Conservation (phyloP, 2,888 invertebrate species). For the Panopea generosa region DNA sequence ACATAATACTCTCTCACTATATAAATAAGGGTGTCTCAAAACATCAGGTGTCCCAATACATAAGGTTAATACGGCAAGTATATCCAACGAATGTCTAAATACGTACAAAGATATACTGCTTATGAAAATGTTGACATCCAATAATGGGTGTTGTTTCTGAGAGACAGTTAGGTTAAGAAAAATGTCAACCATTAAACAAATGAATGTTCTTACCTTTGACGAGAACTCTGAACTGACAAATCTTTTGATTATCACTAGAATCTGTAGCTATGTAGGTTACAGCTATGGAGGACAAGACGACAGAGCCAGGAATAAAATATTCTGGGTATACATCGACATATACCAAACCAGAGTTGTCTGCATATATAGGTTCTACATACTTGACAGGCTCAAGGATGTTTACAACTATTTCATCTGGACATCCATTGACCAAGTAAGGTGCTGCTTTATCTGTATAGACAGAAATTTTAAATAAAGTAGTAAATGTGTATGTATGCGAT, state of each 20-base stretch:
- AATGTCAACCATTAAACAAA: no score
- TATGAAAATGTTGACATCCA: no score
- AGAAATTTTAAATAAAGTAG: no score
- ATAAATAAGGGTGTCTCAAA: no score
- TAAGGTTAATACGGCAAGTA: no score
- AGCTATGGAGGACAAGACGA: neutral
- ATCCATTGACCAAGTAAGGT: constrained; percentile 26
- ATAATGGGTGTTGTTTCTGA: no score
- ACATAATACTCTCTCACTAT: no score
- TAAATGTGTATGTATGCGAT: no score
- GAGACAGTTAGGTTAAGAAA: no score
- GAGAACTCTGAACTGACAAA: constrained; percentile 59
- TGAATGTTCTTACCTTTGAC: constrained; percentile 65
- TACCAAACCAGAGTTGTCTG: constrained; percentile 47
- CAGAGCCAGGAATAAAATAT: constrained; percentile 42
- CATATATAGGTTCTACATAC: constrained; percentile 25
- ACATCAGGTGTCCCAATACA: no score
- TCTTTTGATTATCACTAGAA: constrained; percentile 39
- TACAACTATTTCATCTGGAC: constrained; percentile 31
- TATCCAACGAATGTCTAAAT: no score
- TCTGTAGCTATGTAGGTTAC: constrained; percentile 54
- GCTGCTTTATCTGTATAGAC: constrained; percentile 18
- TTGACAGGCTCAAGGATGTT: neutral
- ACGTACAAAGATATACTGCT: no score
- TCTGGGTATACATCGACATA: constrained; percentile 22